phyloP scores from a whole-genome alignment of 1,140 invertebrate genomes.

The Calycopis cecrops region DNA sequence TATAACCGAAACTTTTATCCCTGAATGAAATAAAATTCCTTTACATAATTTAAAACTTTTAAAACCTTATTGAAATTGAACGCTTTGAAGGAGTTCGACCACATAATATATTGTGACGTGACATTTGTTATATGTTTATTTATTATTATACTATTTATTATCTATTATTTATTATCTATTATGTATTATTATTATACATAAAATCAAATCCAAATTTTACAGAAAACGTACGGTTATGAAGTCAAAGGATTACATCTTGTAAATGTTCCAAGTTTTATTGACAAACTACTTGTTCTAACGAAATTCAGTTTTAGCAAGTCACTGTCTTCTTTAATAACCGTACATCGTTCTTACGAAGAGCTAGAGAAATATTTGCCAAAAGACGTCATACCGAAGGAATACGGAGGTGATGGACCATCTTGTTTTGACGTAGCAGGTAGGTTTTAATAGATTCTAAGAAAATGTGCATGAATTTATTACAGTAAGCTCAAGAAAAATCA shows the following conservation, averaged over 20 bases:
- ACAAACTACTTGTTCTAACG: conserved; percentile 64
- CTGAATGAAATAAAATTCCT: too few relatives aligned
- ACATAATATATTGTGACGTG: too few relatives aligned
- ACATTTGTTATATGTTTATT: too few relatives aligned
- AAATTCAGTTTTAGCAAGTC: conserved; percentile 72
- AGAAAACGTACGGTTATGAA: conserved; percentile 2
- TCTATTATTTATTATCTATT: too few relatives aligned
- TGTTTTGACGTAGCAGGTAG: conserved; percentile 47
- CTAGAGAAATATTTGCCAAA: conserved; percentile 71
- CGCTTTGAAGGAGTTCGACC: too few relatives aligned
- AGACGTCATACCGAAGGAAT: conserved; percentile 73
- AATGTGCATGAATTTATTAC: too few relatives aligned
- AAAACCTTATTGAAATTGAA: too few relatives aligned
- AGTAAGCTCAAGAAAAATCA: too few relatives aligned
- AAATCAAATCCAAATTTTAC: background rate
- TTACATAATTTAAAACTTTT: too few relatives aligned
- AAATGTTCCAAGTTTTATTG: conserved; percentile 57
- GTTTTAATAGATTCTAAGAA: conserved; percentile 13
- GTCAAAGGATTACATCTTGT: conserved; percentile 1
- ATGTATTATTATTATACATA: too few relatives aligned
- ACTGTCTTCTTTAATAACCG: conserved; percentile 66
- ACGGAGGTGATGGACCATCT: conserved; percentile 62
- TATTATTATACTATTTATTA: too few relatives aligned
- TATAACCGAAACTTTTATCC: too few relatives aligned
- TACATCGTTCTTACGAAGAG: conserved; percentile 64